Evolutionary conservation across 2,888 invertebrate species (phyloP), one percentile per base, ranked within the genome.

Genomic region (Colostygia pectinataria): DNA sequence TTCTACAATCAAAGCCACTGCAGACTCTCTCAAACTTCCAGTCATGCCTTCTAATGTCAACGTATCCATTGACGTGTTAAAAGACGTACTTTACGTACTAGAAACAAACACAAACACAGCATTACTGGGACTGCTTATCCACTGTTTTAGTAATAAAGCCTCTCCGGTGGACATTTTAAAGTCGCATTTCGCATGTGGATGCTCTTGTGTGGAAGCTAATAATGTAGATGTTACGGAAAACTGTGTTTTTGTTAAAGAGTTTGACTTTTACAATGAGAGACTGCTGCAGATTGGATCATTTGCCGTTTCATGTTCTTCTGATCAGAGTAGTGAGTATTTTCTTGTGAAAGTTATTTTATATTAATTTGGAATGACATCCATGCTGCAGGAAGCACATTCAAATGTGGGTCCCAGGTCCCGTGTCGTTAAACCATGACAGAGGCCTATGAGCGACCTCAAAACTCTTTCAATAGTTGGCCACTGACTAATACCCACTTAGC

Each of bases 211-310:
- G 15, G 48, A 58, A 6, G 61, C 66, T 20, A 7, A 14, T 9
- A 66, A 53, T 57, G 67, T 69, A 41, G 76, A 78, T 50, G 57
- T 66, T 5, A 64, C 66, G 1, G 91, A 92, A 59, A 77, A 93
- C 34, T 91, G 91, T 49, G 65, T 69, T 15, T 80, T 89, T 49
- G 89, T 93, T 7, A 92, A 91, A 52, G 91, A 92, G 24, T 93
- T 94, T 78, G 95, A 95, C 85, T 80, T 92, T 55, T 91, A 92
- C 50, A 92, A 93, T 63, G 95, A 95, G 67, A 91, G 93, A 60
- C 80, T 93, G 37, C 82, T 93, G 78, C 94, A 94, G 67, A 93
- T 94, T 63, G 94, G 94, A 33, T 85, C 92, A 37, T 95, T 94
- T 78, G 93, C 94, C n/a, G 90, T 94, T 32, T 92, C 94, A 2